phyloP scores from a whole-genome alignment of 2,113 vertebrate species.

The Zapus hudsonius region DNA sequence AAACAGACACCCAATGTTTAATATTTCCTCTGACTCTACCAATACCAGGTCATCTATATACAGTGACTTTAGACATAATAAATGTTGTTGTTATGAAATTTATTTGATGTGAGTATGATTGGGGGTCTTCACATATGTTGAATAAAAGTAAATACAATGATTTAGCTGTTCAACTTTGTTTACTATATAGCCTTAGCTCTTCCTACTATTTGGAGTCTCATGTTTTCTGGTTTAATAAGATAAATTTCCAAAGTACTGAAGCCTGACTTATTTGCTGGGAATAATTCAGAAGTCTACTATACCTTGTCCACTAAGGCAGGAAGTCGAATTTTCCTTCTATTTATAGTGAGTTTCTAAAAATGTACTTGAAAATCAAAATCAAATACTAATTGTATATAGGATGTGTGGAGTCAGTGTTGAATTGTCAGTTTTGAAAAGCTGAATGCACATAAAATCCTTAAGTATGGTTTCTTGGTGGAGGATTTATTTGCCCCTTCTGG shows the following conservation, averaged over 20 bases:
- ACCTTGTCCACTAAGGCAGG: background rate
- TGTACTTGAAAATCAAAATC: background rate
- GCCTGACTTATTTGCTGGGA: background rate
- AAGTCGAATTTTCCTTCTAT: background rate
- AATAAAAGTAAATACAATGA: background rate
- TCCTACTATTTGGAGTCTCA: background rate
- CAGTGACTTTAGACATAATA: background rate
- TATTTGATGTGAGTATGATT: background rate
- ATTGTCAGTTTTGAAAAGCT: conserved; percentile 1
- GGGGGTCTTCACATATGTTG: background rate
- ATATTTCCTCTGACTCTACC: background rate
- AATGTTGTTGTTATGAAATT: background rate
- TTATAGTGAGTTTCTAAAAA: conserved; percentile 44
- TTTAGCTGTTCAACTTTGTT: background rate
- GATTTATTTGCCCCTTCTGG: background rate
- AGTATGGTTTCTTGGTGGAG: background rate
- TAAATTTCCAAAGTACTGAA: background rate
- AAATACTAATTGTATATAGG: background rate
- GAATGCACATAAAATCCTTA: background rate
- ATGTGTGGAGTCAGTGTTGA: background rate
- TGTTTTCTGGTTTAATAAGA: conserved; percentile 36
- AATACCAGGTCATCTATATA: background rate
- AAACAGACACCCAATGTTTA: background rate
- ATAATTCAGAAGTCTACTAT: conserved; percentile 12
- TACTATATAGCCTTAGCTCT: background rate